Conservation (phyloP, 2,113 vertebrate genomes). For the Phylloscopus trochilus region DNA sequence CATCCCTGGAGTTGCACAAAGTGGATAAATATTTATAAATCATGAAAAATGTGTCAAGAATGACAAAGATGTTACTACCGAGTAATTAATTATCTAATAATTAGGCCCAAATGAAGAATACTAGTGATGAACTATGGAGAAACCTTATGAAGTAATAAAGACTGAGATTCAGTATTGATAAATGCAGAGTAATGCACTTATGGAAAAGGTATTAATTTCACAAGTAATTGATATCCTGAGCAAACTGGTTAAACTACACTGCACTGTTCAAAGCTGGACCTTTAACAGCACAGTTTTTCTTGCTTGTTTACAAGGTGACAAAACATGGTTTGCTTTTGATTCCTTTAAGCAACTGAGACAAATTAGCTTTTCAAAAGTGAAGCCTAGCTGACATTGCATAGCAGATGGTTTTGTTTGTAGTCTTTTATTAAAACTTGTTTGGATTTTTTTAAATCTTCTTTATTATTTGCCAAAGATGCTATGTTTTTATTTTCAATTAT, state of each 20-base stretch:
- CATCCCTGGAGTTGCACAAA: neutral
- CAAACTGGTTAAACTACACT: neutral
- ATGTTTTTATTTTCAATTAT: neutral
- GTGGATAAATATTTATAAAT: neutral
- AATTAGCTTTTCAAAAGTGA: neutral
- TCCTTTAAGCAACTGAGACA: neutral
- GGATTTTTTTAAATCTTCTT: neutral
- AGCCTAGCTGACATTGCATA: neutral
- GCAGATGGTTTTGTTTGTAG: neutral
- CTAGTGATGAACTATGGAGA: neutral
- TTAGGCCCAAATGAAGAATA: neutral
- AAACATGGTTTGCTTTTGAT: neutral
- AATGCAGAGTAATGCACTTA: neutral
- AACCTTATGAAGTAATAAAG: neutral
- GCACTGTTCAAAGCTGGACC: neutral
- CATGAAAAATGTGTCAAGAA: neutral
- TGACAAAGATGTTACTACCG: neutral
- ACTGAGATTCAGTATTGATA: neutral
- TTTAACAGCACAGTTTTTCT: neutral
- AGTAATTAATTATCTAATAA: neutral
- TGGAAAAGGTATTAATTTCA: neutral
- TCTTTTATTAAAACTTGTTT: neutral
- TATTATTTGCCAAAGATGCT: neutral
- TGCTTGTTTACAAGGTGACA: neutral
- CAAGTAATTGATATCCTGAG: neutral